Base-by-base conservation (phyloP, 2,888 invertebrate species). In the Agriopis marginaria region DNA sequence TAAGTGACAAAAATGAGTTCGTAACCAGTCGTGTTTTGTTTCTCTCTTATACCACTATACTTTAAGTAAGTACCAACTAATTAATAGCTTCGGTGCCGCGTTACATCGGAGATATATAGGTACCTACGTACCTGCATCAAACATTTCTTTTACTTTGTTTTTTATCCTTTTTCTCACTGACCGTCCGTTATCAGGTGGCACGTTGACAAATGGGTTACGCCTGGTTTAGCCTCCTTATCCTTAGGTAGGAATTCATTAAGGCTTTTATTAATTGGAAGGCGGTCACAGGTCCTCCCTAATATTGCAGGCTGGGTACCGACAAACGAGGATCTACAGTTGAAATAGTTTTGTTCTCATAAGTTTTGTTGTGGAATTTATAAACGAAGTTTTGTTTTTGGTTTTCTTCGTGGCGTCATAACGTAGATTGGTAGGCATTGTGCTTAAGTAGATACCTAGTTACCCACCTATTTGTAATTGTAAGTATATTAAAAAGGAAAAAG, bases 131-230 rank as follows among this genome's bases (percentile, higher is more conserved):
- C 9, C 7, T 10, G 8, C 6, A 42, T 42, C 6, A 66, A 68
- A 68, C 12, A 51, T 54, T 61, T 11, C 50, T 63, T 49, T 56
- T 32, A 32, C 54, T 62, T 68, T 68, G 61, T 63, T 64, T 64
- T 74, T 64, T 70, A 55, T 51, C 67, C 76, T 76, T 78, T 75
- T 77, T 83, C 75, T 77, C 74, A 54, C 66, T 80, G 80, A 80
- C 77, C 77, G 75, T 81, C 84, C 80, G 85, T 88, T 91, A 91
- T 88, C 88, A 81, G 81, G 85, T 84, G 84, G 77, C 82, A 76
- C 76, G 79, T 86, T 91, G 90, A 93, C 91, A 91, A 92, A 92
- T 92, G 89, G 89, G 87, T 79, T 79, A 84, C 88, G 88, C 88
- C 90, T 89, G 78, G 72, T 8, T 11, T 50, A 49, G 9, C 61